Base-by-base conservation (phyloP, 1,140 invertebrate genomes). In the Sinonovacula constricta region DNA sequence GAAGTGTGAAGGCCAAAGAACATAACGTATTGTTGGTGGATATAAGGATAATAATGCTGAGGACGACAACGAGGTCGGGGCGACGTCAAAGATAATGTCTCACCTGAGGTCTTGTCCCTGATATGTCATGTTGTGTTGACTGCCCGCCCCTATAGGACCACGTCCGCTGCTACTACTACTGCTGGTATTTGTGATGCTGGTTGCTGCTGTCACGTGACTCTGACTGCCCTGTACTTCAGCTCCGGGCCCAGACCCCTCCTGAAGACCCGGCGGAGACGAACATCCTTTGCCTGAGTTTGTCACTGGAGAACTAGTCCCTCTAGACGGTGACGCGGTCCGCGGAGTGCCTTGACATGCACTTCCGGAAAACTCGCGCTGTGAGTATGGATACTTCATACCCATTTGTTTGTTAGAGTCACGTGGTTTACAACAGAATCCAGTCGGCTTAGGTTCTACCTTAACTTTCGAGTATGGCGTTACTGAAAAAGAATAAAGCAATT, bases 91-190 rank as follows among this genome's bases (percentile, higher is more conserved):
- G n/a, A n/a, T n/a, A n/a, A n/a, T n/a, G n/a, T n/a, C 28, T 15
- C 36, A 68, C 66, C 66, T 68, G n/a, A 68, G 66, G 30, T 68
- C 66, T 68, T 68, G 66, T 51, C 66, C 66, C 24, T 68, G 66
- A 51, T 68, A 68, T 30, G 66, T 34, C n/a, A 22, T 68, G 28
- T n/a, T 12, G 15, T 54, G 66, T n/a, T n/a, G n/a, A 51, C 51
- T 56, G 22, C 66, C 26, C 5, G 66, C 22, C 33, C 66, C 56
- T n/a, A 1, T 51, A n/a, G n/a, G n/a, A n/a, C n/a, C n/a, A n/a
- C n/a, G n/a, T n/a, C n/a, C n/a, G n/a, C n/a, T n/a, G n/a, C n/a
- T n/a, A n/a, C n/a, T n/a, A n/a, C n/a, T n/a, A n/a, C n/a, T n/a
- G n/a, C n/a, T n/a, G n/a, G n/a, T n/a, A n/a, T n/a, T n/a, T n/a